phyloP scores from a whole-genome alignment of 2,888 invertebrate genomes.

The Leucozona laternaria region DNA sequence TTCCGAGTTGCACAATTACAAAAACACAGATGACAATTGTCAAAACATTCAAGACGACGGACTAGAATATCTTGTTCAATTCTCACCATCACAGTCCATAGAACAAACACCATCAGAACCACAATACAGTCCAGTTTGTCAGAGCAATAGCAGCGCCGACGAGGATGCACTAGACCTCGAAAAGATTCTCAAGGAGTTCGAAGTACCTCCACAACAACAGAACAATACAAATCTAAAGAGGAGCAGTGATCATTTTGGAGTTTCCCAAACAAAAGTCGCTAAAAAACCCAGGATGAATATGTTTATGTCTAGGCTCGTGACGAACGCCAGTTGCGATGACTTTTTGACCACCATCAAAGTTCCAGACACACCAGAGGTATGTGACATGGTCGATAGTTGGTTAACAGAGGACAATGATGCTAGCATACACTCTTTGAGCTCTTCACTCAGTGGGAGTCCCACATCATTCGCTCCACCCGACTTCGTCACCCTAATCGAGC shows the following conservation, averaged over 20 bases:
- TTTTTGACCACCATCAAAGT: background rate
- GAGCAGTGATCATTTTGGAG: constrained; percentile 38
- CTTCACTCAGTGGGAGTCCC: constrained; percentile 39
- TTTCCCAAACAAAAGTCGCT: constrained; percentile 29
- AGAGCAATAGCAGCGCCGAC: constrained; percentile 27
- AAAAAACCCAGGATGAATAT: constrained; percentile 51
- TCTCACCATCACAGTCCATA: constrained; percentile 34
- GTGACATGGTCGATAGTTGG: constrained; percentile 56
- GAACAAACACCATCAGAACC: constrained; percentile 26
- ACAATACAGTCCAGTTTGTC: constrained; percentile 29
- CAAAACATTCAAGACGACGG: constrained; percentile 40
- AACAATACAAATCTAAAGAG: constrained; percentile 36
- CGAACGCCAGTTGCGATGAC: background rate
- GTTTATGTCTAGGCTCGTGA: constrained; percentile 11
- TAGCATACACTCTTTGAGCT: constrained; percentile 25
- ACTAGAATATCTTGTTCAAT: constrained; percentile 26
- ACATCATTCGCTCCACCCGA: constrained; percentile 30
- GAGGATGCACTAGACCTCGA: constrained; percentile 31
- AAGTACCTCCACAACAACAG: constrained; percentile 21
- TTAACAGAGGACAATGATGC: constrained; percentile 22
- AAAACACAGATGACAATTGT: constrained; percentile 8
- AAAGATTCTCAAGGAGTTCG: constrained; percentile 37
- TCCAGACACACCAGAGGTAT: constrained; percentile 65
- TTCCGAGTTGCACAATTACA: constrained; percentile 51
- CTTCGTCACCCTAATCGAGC: constrained; percentile 5